phyloP scores from a whole-genome alignment of 2,797 vertebrate genomes.

The Neostethus bicornis region DNA sequence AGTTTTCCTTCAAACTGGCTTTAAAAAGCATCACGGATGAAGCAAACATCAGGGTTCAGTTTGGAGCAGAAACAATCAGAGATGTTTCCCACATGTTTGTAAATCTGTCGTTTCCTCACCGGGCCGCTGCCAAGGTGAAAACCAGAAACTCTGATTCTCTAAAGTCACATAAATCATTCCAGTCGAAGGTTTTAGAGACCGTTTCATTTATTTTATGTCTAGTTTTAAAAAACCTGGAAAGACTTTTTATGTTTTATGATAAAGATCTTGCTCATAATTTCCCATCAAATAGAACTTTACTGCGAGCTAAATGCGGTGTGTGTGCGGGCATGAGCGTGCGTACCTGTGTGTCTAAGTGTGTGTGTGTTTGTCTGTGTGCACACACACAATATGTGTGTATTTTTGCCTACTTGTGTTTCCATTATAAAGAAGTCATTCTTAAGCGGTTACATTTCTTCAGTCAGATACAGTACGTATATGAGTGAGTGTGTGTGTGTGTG shows the following conservation, averaged over 20 bases:
- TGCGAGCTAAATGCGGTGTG: not conserved
- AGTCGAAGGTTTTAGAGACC: not conserved
- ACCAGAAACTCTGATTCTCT: not conserved
- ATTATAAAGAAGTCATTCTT: too few relatives aligned
- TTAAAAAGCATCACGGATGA: not conserved
- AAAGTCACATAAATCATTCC: constrained; percentile 6
- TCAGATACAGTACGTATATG: too few relatives aligned
- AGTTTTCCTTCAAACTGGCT: not conserved
- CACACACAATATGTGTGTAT: too few relatives aligned
- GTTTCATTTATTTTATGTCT: not conserved
- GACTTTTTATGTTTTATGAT: not conserved
- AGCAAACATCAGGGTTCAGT: not conserved
- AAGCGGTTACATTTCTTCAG: too few relatives aligned
- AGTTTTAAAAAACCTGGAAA: not conserved
- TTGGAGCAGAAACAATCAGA: not conserved
- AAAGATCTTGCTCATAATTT: not conserved
- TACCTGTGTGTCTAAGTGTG: too few relatives aligned
- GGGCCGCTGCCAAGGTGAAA: too few relatives aligned
- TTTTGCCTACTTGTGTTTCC: too few relatives aligned
- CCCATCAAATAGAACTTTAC: too few relatives aligned
- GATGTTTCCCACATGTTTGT: not conserved
- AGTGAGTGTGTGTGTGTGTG: too few relatives aligned
- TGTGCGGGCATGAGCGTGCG: not conserved
- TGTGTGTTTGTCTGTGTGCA: too few relatives aligned
- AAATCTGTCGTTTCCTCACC: too few relatives aligned